Conservation (phyloP, 2,888 invertebrate species). For the Chrysolina haemoptera region DNA sequence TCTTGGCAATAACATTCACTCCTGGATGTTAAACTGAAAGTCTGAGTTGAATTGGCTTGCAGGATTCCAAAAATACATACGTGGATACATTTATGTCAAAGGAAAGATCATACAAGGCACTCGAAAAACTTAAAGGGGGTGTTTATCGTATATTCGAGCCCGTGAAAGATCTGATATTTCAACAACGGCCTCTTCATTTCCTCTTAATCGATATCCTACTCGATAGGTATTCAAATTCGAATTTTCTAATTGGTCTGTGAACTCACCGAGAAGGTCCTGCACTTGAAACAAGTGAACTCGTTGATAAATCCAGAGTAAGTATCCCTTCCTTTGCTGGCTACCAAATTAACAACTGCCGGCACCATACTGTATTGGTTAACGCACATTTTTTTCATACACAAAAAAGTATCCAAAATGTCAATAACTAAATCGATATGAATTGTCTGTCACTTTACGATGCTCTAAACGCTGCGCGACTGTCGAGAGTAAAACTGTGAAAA, state of each 20-base stretch:
- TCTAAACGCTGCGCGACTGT: not conserved
- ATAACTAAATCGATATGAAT: not conserved
- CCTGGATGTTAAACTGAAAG: too few relatives aligned
- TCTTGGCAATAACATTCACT: too few relatives aligned
- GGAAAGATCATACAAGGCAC: too few relatives aligned
- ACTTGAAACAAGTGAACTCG: constrained; percentile 66
- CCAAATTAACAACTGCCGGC: constrained; percentile 68
- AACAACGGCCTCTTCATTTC: not conserved
- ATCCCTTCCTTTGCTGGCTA: constrained; percentile 67
- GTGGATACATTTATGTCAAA: too few relatives aligned
- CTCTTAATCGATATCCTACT: not conserved
- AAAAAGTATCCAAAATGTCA: constrained; percentile 25
- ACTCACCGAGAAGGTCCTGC: constrained; percentile 66
- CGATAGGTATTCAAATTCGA: not conserved
- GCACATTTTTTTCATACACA: constrained; percentile 62
- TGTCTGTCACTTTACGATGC: not conserved
- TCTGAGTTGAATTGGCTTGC: too few relatives aligned
- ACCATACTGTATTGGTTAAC: constrained; percentile 68
- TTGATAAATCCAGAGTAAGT: constrained; percentile 67
- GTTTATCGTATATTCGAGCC: too few relatives aligned
- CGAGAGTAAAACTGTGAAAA: constrained; percentile 20
- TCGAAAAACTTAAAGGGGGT: too few relatives aligned
- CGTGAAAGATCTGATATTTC: not conserved
- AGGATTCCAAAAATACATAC: too few relatives aligned
- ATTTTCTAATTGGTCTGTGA: not conserved